Evolutionary conservation across 2,888 invertebrate genomes (phyloP).

Genomic region (Eupeodes luniger): DNA sequence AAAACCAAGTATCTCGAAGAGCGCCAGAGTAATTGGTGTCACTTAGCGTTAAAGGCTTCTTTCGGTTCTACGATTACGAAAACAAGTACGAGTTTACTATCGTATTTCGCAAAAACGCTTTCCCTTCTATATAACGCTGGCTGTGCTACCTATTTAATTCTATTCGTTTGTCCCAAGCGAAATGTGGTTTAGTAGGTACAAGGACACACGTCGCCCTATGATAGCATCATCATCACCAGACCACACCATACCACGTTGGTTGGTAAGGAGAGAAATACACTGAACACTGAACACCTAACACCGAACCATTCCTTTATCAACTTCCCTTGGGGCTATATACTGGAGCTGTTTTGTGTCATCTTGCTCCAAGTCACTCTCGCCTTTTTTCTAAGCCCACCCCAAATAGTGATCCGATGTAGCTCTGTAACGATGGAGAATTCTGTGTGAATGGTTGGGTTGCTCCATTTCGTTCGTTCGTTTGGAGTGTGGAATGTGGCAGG

Average conservation of each 20-base stretch:
- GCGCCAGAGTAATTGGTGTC: slow-evolving; percentile 47
- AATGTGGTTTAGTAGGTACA: slow-evolving; percentile 73
- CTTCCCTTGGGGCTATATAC: slow-evolving; percentile 13
- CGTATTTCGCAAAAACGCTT: slow-evolving; percentile 34
- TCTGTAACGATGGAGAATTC: slow-evolving; percentile 57
- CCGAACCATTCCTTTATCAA: background rate
- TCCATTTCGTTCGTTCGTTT: slow-evolving; percentile 39
- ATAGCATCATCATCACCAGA: slow-evolving; percentile 50
- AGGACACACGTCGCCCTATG: slow-evolving; percentile 65
- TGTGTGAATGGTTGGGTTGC: slow-evolving; percentile 51
- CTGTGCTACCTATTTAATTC: slow-evolving; percentile 52
- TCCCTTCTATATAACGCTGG: background rate
- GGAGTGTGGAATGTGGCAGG: slow-evolving; percentile 68
- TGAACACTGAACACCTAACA: background rate
- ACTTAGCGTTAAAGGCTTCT: slow-evolving; percentile 37
- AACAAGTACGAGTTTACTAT: background rate
- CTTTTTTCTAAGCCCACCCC: background rate
- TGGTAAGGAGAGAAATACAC: background rate
- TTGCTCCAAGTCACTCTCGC: slow-evolving; percentile 24
- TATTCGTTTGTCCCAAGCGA: slow-evolving; percentile 65
- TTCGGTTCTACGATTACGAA: background rate
- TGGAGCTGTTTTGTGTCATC: slow-evolving; percentile 49
- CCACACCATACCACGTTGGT: slow-evolving; percentile 2
- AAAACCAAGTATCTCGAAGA: slow-evolving; percentile 33
- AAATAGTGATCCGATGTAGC: background rate